These are phyloP conservation scores for Patiria pectinifera DNA, from an alignment of 53 echinoderm and acorn worm species.

Conservation along the genomic window DNA sequence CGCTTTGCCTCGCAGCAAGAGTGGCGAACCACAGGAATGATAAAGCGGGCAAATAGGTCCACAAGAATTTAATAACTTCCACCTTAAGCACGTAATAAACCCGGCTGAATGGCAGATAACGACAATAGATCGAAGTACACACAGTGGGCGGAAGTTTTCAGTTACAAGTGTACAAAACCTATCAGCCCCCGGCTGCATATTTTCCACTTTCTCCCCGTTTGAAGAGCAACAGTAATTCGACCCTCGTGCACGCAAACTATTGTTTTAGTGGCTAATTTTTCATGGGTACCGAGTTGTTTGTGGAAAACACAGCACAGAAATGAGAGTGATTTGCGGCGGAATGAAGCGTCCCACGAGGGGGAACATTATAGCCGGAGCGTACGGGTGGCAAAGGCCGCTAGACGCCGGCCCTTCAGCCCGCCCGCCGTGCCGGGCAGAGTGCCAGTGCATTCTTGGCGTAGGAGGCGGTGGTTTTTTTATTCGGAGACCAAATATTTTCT, in stretches of 20 bases:
- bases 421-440: constrained; percentile 29
- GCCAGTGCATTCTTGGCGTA: constrained; percentile 18
- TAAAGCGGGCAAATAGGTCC: background rate
- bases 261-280: constrained; percentile 63
- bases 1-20: background rate
- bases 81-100: constrained; percentile 40
- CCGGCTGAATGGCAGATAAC: background rate
- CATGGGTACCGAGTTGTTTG: constrained; percentile 35
- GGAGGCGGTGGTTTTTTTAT: background rate
- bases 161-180: constrained; percentile 26
- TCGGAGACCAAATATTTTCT: background rate
- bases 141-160: constrained; percentile 60
- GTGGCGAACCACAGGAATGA: constrained; percentile 48
- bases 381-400: constrained; percentile 41
- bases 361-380: constrained; percentile 37
- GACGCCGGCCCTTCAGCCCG: constrained; percentile 42
- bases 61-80: constrained; percentile 37
- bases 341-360: constrained; percentile 1
- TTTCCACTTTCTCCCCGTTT: background rate
- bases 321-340: background rate
- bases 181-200: constrained; percentile 35
- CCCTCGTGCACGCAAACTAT: constrained; percentile 19
- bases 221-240: constrained; percentile 51
- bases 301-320: background rate
- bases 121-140: constrained; percentile 19